Conservation (phyloP, 2,888 invertebrate genomes). For the Hirtodrosophila histrioides region DNA sequence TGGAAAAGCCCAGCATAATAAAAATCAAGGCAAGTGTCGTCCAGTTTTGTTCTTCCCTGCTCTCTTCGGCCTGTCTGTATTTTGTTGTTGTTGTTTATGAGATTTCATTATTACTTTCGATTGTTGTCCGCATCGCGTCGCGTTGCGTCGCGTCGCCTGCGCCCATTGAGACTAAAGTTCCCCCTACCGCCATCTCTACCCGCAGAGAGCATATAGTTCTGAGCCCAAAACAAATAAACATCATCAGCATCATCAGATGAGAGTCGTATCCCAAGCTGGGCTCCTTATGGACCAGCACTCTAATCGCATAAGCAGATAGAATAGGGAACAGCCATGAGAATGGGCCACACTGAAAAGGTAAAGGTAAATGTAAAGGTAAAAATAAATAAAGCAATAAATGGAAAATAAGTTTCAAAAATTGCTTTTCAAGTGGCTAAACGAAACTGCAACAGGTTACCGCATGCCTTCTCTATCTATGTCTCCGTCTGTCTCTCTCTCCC, state of each 20-base stretch:
- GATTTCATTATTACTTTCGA: slow-evolving; percentile 79
- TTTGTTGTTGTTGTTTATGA: slow-evolving; percentile 64
- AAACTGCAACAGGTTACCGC: slow-evolving; percentile 54
- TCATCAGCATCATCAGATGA: slow-evolving; percentile 20
- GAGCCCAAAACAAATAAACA: slow-evolving; percentile 72
- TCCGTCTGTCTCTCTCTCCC: background rate
- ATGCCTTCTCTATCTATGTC: background rate
- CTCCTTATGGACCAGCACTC: slow-evolving; percentile 48
- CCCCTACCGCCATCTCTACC: slow-evolving; percentile 3
- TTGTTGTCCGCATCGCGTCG: slow-evolving; percentile 40
- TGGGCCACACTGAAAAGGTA: slow-evolving; percentile 55
- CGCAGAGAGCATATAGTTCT: slow-evolving; percentile 36
- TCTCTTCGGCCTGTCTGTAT: slow-evolving; percentile 1
- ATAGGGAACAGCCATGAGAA: slow-evolving; percentile 26
- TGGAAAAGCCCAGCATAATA: slow-evolving; percentile 68
- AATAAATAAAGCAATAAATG: slow-evolving; percentile 77
- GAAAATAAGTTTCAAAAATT: slow-evolving; percentile 74
- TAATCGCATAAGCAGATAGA: slow-evolving; percentile 75
- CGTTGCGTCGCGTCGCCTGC: slow-evolving; percentile 3
- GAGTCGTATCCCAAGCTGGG: slow-evolving; percentile 25
- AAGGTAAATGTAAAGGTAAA: slow-evolving; percentile 7
- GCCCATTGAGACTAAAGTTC: slow-evolving; percentile 65
- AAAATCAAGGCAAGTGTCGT: slow-evolving; percentile 79
- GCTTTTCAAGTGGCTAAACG: slow-evolving; percentile 71
- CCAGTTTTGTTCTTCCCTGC: slow-evolving; percentile 8